phyloP scores from a whole-genome alignment of 2,888 invertebrate genomes.

The Drosophila nigricruria region DNA sequence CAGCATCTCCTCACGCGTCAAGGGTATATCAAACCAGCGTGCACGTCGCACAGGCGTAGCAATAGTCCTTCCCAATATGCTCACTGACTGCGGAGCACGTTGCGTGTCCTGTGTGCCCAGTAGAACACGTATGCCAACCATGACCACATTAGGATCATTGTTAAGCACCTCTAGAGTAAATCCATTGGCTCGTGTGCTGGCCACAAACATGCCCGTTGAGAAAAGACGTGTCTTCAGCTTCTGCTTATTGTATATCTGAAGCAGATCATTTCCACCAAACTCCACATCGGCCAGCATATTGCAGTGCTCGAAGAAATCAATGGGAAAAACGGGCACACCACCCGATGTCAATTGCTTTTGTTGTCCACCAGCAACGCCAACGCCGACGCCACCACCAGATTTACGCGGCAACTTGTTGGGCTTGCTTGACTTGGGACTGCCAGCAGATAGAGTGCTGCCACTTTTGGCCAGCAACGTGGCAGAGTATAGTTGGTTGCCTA shows the following conservation, averaged over 20 bases:
- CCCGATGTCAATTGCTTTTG: constrained; percentile 86
- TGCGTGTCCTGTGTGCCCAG: constrained; percentile 88
- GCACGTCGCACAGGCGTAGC: constrained; percentile 90
- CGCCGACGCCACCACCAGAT: constrained; percentile 19
- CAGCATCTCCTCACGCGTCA: constrained; percentile 96
- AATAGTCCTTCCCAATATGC: constrained; percentile 88
- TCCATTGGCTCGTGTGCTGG: constrained; percentile 95
- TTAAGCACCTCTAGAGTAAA: constrained; percentile 95
- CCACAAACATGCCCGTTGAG: constrained; percentile 93
- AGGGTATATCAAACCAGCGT: constrained; percentile 98
- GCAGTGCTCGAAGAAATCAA: constrained; percentile 99
- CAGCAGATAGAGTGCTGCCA: constrained; percentile 48
- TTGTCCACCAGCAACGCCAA: background rate
- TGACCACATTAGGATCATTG: constrained; percentile 94
- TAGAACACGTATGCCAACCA: constrained; percentile 94
- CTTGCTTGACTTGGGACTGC: constrained; percentile 44
- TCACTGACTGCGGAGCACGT: constrained; percentile 82
- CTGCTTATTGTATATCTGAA: constrained; percentile 97
- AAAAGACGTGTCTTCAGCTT: constrained; percentile 94
- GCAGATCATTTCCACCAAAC: constrained; percentile 96
- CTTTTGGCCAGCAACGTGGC: constrained; percentile 81
- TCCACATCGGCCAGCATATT: constrained; percentile 96
- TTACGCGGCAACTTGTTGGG: constrained; percentile 65
- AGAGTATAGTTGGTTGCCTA: constrained; percentile 84
- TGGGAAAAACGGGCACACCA: constrained; percentile 90